These are phyloP conservation scores for Dermatemys mawii DNA, from an alignment of 2,113 vertebrate genomes.

Conservation along the genomic window DNA sequence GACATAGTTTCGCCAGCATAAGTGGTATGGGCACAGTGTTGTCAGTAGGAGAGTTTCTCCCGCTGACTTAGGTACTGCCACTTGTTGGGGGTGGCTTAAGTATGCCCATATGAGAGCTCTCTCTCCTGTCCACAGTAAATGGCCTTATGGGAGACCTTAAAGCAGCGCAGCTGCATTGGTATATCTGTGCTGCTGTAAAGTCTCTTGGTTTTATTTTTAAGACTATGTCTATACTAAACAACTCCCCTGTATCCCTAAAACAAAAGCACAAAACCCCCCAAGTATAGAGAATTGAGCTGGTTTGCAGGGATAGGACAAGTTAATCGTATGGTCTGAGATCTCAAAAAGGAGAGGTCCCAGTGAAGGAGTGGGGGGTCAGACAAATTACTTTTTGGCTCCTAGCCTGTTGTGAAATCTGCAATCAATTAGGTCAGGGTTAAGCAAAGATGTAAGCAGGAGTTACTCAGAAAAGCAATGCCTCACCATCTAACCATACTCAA, in stretches of 20 bases:
- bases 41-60: no score
- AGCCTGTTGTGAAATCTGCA: background rate
- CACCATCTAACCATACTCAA: background rate
- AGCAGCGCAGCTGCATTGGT: no score
- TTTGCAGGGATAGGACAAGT: rapidly evolving
- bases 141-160: no score
- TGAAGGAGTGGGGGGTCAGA: background rate
- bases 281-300: background rate
- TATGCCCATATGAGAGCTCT: no score
- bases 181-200: no score
- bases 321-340: rapidly evolving
- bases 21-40: no score
- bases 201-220: no score
- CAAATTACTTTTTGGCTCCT: rapidly evolving
- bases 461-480: background rate
- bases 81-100: no score
- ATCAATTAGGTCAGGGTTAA: background rate
- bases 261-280: background rate
- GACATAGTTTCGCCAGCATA: no score
- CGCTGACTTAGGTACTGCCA: no score
- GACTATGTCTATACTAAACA: background rate
- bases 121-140: no score
- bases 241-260: background rate
- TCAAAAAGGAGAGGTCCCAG: background rate
- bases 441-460: background rate